Evolutionary conservation across 2,113 vertebrate genomes (phyloP), one percentile per base, ranked within the genome.

Genomic region (Coracopsis vasa): DNA sequence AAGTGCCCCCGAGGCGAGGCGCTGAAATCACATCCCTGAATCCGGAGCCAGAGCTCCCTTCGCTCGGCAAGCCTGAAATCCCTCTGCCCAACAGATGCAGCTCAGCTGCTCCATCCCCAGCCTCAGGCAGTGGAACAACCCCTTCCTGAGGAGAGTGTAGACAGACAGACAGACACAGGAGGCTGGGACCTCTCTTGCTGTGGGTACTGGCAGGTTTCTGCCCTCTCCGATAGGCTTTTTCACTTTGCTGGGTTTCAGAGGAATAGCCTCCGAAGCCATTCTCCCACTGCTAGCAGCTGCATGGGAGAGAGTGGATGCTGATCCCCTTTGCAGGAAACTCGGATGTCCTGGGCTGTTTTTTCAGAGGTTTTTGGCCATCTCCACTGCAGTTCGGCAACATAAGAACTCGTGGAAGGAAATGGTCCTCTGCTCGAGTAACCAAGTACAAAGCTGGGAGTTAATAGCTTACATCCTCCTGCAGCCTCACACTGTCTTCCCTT

Each of bases 391-490:
- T 85, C 11, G 0, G 44, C 80, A 88, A 13, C 60, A 47, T 75
- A 53, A 90, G n/a, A 93, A 24, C 39, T 84, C 21, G 1, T 71
- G 80, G 58, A 91, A 94, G 90, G 37, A 96, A 92, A 91, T 4
- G 35, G 33, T 84, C 80, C n/a, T 81, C 80, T 87, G 29, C 47
- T 92, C 11, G 5, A 83, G 71, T 78, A 94, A 85, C 50, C 45
- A 87, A 87, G 70, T 80, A 84, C 61, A 90, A 90, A 91, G 84
- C 65, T 92, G 74, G 20, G 65, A 74, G 47, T 90, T 91, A 90
- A 70, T 33, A 70, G 39, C 19, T 93, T 73, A 88, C 53, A 75
- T 93, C 87, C 72, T 97, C 29, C 69, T 92, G 62, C 37, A 91
- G 74, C 61, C 90, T 65, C 78, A 79, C 3, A 8, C 70, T 80